These are phyloP conservation scores for Poecilus cupreus DNA, from an alignment of 2,888 invertebrate species.

Conservation along the genomic window DNA sequence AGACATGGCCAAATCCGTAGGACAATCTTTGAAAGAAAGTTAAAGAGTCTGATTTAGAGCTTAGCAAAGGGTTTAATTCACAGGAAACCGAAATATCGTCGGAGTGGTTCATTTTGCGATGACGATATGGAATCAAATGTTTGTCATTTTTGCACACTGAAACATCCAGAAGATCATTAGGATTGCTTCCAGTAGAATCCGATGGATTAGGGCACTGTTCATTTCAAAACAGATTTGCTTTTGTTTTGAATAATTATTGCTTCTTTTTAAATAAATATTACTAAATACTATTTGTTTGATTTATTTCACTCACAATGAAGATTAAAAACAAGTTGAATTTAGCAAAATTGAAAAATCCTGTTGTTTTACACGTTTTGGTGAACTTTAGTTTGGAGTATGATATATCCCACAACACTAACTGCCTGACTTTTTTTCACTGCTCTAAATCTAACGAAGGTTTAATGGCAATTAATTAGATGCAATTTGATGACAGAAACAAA, in stretches of 20 bases:
- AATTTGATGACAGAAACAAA: not conserved
- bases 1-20: slow-evolving; percentile 86
- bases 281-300: no score
- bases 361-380: no score
- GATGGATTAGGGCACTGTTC: no score
- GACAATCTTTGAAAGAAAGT: slow-evolving; percentile 73
- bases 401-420: no score
- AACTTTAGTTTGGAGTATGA: no score
- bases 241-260: not conserved
- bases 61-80: slow-evolving; percentile 10
- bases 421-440: no score
- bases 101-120: slow-evolving; percentile 12
- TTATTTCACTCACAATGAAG: not conserved
- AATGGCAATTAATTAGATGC: not conserved
- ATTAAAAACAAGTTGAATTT: no score
- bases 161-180: not conserved
- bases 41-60: slow-evolving; percentile 11
- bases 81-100: not conserved
- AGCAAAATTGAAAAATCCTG: no score
- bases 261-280: no score
- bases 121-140: not conserved
- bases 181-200: no score
- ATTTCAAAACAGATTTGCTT: not conserved
- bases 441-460: no score
- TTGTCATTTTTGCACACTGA: slow-evolving; percentile 13